These are phyloP conservation scores for Xanthorhoe spadicearia DNA, from an alignment of 2,888 invertebrate genomes.

Conservation along the genomic window DNA sequence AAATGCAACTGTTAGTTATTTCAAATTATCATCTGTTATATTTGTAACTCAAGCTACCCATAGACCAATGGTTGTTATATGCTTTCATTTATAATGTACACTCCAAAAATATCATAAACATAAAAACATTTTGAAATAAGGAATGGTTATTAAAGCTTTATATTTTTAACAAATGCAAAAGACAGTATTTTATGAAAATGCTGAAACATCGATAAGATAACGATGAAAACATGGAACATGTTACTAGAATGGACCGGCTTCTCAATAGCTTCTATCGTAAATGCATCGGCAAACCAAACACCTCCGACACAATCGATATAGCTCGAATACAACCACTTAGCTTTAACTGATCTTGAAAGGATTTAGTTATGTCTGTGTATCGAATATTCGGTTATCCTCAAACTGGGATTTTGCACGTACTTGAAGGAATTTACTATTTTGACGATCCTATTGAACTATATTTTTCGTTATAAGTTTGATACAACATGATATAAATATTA, in stretches of 20 bases:
- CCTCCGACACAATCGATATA: constrained; percentile 20
- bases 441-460: not conserved
- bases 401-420: constrained; percentile 7
- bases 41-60: too few relatives aligned
- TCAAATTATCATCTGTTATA: not conserved
- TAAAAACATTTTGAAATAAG: too few relatives aligned
- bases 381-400: constrained; percentile 4
- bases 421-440: not conserved
- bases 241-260: not conserved
- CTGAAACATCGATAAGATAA: not conserved
- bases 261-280: not conserved
- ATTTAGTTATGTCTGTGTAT: constrained; percentile 4
- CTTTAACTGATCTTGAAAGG: constrained; percentile 7
- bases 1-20: constrained; percentile 37
- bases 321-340: constrained; percentile 14
- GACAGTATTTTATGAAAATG: not conserved
- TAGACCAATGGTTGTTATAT: too few relatives aligned
- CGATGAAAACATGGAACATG: not conserved
- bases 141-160: too few relatives aligned
- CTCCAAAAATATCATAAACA: too few relatives aligned
- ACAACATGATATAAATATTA: not conserved
- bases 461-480: not conserved
- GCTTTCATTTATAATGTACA: too few relatives aligned
- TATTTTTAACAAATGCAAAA: too few relatives aligned
- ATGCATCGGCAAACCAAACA: constrained; percentile 17